Evolutionary conservation across 2,888 invertebrate species (phyloP).

Genomic region (Alviniconcha strummeri): DNA sequence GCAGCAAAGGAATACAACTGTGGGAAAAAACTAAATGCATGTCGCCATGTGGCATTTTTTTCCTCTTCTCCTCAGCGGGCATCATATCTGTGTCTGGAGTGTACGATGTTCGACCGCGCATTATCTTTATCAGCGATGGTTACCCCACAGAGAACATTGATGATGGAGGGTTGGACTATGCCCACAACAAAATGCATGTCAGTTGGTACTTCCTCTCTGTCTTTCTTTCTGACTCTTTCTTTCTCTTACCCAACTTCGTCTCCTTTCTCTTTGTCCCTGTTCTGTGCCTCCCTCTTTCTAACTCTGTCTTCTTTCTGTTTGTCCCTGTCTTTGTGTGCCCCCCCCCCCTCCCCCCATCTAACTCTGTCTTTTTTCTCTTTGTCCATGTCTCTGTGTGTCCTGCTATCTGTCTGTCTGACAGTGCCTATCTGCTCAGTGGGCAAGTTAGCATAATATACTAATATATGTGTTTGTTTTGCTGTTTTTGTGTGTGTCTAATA

Average conservation of each 20-base stretch:
- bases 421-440: background rate
- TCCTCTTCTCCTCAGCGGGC: background rate
- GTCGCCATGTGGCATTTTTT: no score
- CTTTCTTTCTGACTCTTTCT: no score
- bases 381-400: background rate
- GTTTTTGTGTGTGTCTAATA: no score
- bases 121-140: constrained; percentile 32
- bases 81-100: constrained; percentile 27
- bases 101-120: constrained; percentile 17
- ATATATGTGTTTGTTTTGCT: no score
- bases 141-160: constrained; percentile 27
- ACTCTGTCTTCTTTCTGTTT: no score
- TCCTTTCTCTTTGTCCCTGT: background rate
- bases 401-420: background rate
- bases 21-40: no score
- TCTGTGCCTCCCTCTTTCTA: background rate
- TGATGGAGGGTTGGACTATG: background rate
- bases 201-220: background rate
- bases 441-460: no score
- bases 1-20: no score
- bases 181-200: constrained; percentile 21
- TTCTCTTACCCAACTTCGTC: background rate
- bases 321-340: no score
- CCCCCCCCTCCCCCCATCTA: background rate
- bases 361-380: background rate